Conservation (phyloP, 2,113 vertebrate species). For the Scartelaos histophorus region DNA sequence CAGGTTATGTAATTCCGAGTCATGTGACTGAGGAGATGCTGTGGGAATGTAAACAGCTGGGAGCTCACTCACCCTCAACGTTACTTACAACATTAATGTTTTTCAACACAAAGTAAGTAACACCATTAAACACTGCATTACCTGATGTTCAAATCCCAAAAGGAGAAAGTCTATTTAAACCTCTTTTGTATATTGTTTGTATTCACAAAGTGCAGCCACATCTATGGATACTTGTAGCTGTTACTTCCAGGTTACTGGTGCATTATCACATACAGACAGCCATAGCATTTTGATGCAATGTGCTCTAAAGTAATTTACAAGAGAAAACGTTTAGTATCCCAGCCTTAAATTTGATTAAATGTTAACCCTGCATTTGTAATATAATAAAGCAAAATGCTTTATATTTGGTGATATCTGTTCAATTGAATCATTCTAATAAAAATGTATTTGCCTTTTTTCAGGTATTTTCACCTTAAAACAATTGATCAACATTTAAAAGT, state of each 20-base stretch:
- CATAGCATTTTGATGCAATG: too few relatives aligned
- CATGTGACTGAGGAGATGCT: conserved; percentile 99
- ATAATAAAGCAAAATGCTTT: background rate
- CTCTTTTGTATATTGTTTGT: too few relatives aligned
- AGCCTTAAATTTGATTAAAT: background rate
- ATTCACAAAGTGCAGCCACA: too few relatives aligned
- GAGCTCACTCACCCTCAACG: conserved; percentile 96
- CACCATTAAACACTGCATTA: too few relatives aligned
- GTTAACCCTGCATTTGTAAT: background rate
- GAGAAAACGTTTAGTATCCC: too few relatives aligned
- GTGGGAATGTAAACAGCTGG: conserved; percentile 99
- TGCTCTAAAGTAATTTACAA: too few relatives aligned
- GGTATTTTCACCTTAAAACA: conserved; percentile 95
- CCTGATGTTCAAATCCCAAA: too few relatives aligned
- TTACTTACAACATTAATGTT: conserved; percentile 98
- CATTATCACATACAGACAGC: too few relatives aligned
- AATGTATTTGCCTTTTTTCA: conserved; percentile 56
- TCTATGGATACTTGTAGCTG: too few relatives aligned
- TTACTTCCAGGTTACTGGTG: too few relatives aligned
- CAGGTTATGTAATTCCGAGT: conserved; percentile 96
- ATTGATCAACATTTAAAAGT: conserved; percentile 98
- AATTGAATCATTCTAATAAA: background rate
- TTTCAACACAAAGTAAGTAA: conserved; percentile 97
- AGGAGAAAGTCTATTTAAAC: too few relatives aligned
- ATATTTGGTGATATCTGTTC: background rate